Evolutionary conservation across 2,113 vertebrate genomes (phyloP).

Genomic region (Halcyon senegalensis): DNA sequence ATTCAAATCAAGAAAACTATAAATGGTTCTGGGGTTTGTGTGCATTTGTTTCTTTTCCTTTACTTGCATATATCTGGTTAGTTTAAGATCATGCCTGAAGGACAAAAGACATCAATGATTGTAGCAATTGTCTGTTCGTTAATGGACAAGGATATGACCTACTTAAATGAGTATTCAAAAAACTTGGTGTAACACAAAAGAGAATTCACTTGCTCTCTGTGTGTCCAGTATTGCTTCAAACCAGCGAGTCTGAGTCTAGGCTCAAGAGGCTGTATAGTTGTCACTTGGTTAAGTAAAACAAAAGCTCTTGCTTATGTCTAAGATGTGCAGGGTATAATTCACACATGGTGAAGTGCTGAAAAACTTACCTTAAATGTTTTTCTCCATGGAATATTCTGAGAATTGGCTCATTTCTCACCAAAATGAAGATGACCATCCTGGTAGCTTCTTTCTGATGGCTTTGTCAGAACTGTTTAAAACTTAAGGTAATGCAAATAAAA

Average conservation of each 20-base stretch:
- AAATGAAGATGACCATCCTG: not conserved
- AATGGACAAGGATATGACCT: not conserved
- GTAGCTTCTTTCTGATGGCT: not conserved
- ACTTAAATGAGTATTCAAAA: not conserved
- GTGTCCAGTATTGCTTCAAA: not conserved
- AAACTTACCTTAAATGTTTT: not conserved
- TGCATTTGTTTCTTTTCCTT: not conserved
- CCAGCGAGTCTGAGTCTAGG: not conserved
- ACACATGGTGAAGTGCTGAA: not conserved
- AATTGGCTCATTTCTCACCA: not conserved
- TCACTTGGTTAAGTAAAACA: not conserved
- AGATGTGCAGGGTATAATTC: not conserved
- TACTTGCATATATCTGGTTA: not conserved
- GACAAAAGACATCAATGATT: not conserved
- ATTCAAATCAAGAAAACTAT: not conserved
- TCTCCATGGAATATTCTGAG: not conserved
- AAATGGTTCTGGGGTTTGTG: accelerated
- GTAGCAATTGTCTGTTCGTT: not conserved
- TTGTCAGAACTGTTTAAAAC: not conserved
- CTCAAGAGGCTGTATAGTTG: not conserved
- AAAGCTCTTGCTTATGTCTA: not conserved
- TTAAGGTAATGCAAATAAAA: not conserved
- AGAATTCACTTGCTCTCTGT: not conserved
- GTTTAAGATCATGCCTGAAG: not conserved
- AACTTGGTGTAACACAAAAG: not conserved